These are phyloP conservation scores for Falco rusticolus DNA, from an alignment of 2,797 vertebrate species.

Conservation along the genomic window DNA sequence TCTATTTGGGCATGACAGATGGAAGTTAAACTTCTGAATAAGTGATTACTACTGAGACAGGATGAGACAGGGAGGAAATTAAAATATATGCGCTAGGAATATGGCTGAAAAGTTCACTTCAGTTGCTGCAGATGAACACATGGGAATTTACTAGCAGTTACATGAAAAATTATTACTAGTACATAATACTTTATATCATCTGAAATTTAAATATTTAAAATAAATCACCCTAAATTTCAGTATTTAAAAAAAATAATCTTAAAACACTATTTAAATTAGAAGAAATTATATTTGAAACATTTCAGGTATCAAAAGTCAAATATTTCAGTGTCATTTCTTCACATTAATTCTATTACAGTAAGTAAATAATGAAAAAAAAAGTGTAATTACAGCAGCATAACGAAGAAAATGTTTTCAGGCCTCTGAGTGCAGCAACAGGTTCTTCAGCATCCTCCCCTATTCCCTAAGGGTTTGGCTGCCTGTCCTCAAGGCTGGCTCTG, in stretches of 20 bases:
- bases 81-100: not conserved
- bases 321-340: not conserved
- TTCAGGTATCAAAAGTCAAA: not conserved
- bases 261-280: not conserved
- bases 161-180: not conserved
- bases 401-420: not conserved
- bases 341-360: not conserved
- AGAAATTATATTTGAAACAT: not conserved
- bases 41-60: slow-evolving; percentile 4
- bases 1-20: not conserved
- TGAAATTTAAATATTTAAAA: not conserved
- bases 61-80: not conserved
- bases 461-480: not conserved
- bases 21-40: slow-evolving; percentile 18
- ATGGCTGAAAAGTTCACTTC: slow-evolving; percentile 13
- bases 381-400: not conserved
- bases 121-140: not conserved
- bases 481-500: not conserved
- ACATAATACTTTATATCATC: not conserved
- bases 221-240: not conserved
- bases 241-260: not conserved
- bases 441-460: not conserved
- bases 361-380: not conserved
- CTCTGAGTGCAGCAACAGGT: not conserved
- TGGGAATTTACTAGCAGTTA: not conserved